Evolutionary conservation across 2,888 invertebrate genomes (phyloP).

Genomic region (Meteorus colon): DNA sequence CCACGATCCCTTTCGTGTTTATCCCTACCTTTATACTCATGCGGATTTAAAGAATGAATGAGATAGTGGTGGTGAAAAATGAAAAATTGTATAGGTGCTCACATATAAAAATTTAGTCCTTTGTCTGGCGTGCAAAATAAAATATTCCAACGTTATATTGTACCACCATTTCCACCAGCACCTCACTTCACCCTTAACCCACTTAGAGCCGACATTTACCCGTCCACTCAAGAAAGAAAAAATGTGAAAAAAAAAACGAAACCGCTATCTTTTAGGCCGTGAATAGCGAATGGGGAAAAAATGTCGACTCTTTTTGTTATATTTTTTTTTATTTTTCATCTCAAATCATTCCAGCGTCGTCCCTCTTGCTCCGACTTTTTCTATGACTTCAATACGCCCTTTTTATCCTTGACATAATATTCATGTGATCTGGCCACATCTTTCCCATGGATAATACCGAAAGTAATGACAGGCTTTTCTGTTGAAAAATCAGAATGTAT

Average conservation of each 20-base stretch:
- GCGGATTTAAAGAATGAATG: slow-evolving; percentile 8
- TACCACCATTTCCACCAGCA: slow-evolving; percentile 3
- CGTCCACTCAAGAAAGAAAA: slow-evolving; percentile 28
- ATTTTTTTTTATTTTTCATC: slow-evolving; percentile 31
- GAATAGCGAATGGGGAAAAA: slow-evolving; percentile 35
- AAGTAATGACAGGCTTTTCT: neutral
- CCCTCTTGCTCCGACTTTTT: slow-evolving; percentile 27
- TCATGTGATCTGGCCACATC: neutral
- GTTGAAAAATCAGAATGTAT: too few relatives aligned
- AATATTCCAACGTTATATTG: slow-evolving; percentile 34
- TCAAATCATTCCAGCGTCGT: neutral
- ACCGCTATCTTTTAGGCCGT: slow-evolving; percentile 9
- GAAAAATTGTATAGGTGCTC: slow-evolving; percentile 27
- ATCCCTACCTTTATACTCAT: neutral
- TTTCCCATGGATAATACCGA: neutral
- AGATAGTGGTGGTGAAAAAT: neutral
- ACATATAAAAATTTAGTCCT: slow-evolving; percentile 23
- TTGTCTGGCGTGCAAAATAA: slow-evolving; percentile 35
- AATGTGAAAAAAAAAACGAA: neutral
- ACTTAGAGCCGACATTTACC: slow-evolving; percentile 41
- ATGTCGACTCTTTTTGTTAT: slow-evolving; percentile 35
- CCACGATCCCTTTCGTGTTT: neutral
- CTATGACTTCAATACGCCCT: slow-evolving; percentile 39
- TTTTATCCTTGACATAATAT: slow-evolving; percentile 11
- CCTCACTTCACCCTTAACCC: slow-evolving; percentile 24